Conservation (phyloP, 2,113 vertebrate genomes). For the Nipponia nippon region DNA sequence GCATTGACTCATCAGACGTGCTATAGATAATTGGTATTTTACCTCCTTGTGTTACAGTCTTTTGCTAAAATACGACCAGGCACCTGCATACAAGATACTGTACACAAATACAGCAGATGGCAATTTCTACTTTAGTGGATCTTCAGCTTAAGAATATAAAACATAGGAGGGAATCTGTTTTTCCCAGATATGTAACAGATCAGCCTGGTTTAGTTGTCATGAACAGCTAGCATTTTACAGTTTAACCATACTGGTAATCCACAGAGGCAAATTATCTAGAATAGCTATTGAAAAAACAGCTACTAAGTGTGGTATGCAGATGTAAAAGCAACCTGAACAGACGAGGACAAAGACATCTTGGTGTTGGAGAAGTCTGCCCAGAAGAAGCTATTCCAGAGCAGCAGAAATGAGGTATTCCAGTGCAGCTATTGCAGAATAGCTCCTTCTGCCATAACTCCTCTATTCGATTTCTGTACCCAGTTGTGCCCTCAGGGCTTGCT, state of each 20-base stretch:
- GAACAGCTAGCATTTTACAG: not conserved
- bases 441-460: not conserved
- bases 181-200: not conserved
- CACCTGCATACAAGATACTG: not conserved
- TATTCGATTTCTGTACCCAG: not conserved
- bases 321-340: not conserved
- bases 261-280: not conserved
- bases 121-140: not conserved
- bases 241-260: not conserved
- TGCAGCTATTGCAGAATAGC: accelerated
- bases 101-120: not conserved
- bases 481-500: not conserved
- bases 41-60: not conserved
- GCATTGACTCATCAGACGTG: not conserved
- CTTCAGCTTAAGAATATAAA: not conserved
- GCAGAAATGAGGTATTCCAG: not conserved
- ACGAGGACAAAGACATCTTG: not conserved
- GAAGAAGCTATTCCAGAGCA: not conserved
- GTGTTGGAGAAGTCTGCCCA: not conserved
- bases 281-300: not conserved
- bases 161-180: not conserved
- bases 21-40: not conserved
- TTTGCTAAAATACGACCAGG: not conserved
- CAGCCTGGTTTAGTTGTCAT: not conserved
- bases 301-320: not conserved